Evolutionary conservation across 2,113 vertebrate species (phyloP).

Genomic region (Sturnus vulgaris): DNA sequence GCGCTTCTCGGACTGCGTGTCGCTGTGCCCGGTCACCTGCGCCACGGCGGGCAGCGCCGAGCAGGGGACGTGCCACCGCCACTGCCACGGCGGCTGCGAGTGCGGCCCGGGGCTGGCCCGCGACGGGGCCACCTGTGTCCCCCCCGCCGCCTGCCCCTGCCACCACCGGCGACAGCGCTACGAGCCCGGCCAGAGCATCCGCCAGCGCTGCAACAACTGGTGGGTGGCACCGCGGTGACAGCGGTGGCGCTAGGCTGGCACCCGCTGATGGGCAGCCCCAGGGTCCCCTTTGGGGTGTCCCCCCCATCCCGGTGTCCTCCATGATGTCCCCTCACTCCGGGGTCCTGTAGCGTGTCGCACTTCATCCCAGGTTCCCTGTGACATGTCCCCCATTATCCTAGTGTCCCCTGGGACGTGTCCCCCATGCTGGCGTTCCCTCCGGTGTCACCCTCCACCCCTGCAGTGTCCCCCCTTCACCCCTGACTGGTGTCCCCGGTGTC

Average conservation of each 20-base stretch:
- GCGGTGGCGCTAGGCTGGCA: background rate
- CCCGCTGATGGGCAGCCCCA: background rate
- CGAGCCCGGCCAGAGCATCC: constrained; percentile 73
- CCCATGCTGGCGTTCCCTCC: too few species aligned
- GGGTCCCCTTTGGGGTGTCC: background rate
- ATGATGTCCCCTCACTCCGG: background rate
- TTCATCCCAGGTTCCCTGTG: too few species aligned
- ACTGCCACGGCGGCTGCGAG: constrained; percentile 87
- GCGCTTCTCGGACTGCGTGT: constrained; percentile 84
- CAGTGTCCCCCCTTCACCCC: background rate
- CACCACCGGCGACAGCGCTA: constrained; percentile 78
- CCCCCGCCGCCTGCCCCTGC: constrained; percentile 79
- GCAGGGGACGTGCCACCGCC: constrained; percentile 71
- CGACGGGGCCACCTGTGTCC: constrained; percentile 74
- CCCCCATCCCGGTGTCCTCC: background rate
- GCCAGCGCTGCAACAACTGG: constrained; percentile 86
- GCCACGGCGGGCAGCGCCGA: constrained; percentile 23
- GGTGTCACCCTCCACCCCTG: background rate
- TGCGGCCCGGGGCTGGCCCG: constrained; percentile 76
- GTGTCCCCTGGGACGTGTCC: background rate
- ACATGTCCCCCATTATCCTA: too few species aligned
- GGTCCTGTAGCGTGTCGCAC: too few species aligned
- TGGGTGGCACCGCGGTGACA: constrained; percentile 5
- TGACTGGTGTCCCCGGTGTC: background rate
- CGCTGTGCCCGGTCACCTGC: constrained; percentile 83